These are phyloP conservation scores for Frieseomelitta varia DNA, from an alignment of 1,140 invertebrate genomes.

Conservation along the genomic window DNA sequence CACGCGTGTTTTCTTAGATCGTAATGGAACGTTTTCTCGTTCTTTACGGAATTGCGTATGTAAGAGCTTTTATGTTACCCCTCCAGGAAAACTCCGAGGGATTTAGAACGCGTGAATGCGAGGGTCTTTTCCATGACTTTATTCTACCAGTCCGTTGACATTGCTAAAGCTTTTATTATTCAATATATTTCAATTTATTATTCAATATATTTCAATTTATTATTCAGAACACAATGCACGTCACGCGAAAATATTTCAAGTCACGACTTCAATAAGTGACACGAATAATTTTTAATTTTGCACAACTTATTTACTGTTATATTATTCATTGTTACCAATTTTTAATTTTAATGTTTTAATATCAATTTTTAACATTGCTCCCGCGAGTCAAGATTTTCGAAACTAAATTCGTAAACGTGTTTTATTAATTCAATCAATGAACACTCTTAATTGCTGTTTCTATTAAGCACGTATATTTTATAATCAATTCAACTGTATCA, in stretches of 20 bases:
- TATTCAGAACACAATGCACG: too few relatives aligned
- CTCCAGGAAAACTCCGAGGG: not conserved
- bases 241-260: not conserved
- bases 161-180: not conserved
- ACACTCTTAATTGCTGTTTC: too few relatives aligned
- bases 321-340: too few relatives aligned
- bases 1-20: not conserved
- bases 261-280: too few relatives aligned
- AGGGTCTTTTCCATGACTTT: conserved; percentile 9
- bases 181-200: not conserved
- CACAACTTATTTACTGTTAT: too few relatives aligned
- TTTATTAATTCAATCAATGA: too few relatives aligned
- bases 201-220: not conserved
- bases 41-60: conserved; percentile 3
- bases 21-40: not conserved
- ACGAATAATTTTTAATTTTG: not conserved
- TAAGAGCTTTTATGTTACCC: not conserved
- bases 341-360: too few relatives aligned
- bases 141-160: not conserved
- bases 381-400: too few relatives aligned
- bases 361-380: too few relatives aligned
- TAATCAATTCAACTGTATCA: too few relatives aligned
- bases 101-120: not conserved
- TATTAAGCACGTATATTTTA: too few relatives aligned
- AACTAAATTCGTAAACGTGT: too few relatives aligned